Evolutionary conservation across 2,888 invertebrate species (phyloP), one percentile per base, ranked within the genome.

Genomic region (Papilio demoleus): DNA sequence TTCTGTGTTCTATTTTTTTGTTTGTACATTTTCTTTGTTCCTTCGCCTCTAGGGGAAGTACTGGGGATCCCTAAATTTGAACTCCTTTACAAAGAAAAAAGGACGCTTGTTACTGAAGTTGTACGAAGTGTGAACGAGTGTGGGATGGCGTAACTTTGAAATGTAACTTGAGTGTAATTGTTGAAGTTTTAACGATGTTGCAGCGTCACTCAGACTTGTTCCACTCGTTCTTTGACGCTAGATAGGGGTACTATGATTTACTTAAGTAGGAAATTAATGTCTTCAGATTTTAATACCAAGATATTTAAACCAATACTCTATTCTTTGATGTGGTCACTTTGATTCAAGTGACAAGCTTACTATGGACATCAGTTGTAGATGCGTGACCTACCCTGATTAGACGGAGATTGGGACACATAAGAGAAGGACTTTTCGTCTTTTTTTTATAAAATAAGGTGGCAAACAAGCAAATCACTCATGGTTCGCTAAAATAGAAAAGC

Each of bases 151-250:
- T 69, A 69, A 65, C 61, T 68, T 68, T 65, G 73, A 72, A 72
- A 72, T 70, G 72, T 71, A 73, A 75, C 73, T 72, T 72, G 70
- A 71, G 69, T 65, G 72, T 76, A 79, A 79, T 77, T 78, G 79
- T 72, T 70, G 70, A 78, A 79, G 77, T 79, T 79, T 78, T 75
- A 79, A 79, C 72, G 75, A 78, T 59, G 67, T 61, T 65, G 65
- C 69, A 60, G 53, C 65, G 69, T 65, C 65, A 69, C 53, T 69
- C 69, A 69, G 69, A 69, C 69, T 64, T 63, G 69, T 61, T 61
- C 65, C 65, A 69, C 69, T 69, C 65, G 36, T 69, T 69, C 65
- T 69, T 69, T 69, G 69, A 69, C 56, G 65, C 53, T 19, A 60
- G 68, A 64, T 64, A 58, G 47, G 38, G 58, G 45, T 27, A 9